Base-by-base conservation (phyloP, 2,113 vertebrate species). In the Circaetus cinerascens region DNA sequence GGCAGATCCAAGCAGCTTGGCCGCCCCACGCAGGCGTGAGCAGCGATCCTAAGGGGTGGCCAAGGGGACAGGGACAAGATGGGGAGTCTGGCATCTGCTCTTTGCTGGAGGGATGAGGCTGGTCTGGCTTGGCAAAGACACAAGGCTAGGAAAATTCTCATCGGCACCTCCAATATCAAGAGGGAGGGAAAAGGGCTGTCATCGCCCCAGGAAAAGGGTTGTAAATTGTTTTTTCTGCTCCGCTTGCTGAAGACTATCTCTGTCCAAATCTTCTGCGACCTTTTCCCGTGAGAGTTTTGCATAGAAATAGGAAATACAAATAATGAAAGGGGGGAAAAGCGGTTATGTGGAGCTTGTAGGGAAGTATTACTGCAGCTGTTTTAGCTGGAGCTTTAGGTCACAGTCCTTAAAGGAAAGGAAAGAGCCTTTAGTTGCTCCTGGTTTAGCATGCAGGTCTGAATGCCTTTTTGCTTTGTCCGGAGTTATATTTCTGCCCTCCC, bases 21-120 rank as follows among this genome's bases (percentile, higher is more conserved):
- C 50, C 0, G 0, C 26, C 40, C 53, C n/a, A 20, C 0, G 0
- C 7, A n/a, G 53, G 22, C 2, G 0, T 57, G 32, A 86, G 30
- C 67, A 62, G 63, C 2, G 16, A 51, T 53, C 19, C 56, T 67
- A 64, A 46, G 64, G 25, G n/a, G 11, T 59, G 84, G 60, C 46
- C 51, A 63, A 32, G 56, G 90, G 80, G 51, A 50, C 73, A 67
- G 41, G 83, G 75, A 66, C 29, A 62, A 21, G 57, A n/a, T 20
- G 41, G 30, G 46, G 68, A 45, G 6, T 25, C 73, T 91, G 77
- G 17, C 32, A 81, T 71, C 66, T 94, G 73, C 51, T 64, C 13
- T 62, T 71, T 46, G 72, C 59, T 64, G 41, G 46, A 23, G 25
- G 26, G 55, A 67, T 84, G 86, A 77, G n/a, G 32, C 63, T 91